Conservation (phyloP, 2,113 vertebrate species). For the Burhinus bistriatus region DNA sequence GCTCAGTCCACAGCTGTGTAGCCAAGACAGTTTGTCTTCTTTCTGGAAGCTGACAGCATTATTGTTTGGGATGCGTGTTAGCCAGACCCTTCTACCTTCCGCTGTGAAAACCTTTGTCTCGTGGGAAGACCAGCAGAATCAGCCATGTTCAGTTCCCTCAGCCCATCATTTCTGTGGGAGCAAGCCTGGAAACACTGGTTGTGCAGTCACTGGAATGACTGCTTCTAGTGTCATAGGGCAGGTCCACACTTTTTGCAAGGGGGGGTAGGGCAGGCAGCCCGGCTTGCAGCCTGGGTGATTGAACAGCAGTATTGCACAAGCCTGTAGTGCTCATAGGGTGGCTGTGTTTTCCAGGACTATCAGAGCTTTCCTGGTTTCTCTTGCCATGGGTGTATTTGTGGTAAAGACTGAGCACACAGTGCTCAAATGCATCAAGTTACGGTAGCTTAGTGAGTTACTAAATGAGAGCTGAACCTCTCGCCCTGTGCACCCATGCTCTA, state of each 20-base stretch:
- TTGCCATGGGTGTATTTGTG: neutral
- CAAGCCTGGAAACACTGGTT: neutral
- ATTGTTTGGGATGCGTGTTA: neutral
- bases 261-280: neutral
- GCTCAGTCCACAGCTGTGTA: neutral
- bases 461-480: neutral
- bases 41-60: neutral
- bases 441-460: neutral
- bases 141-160: neutral
- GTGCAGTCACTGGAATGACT: neutral
- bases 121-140: neutral
- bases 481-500: neutral
- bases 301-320: neutral
- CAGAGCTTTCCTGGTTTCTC: neutral
- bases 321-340: neutral
- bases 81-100: neutral
- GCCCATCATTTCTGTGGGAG: neutral
- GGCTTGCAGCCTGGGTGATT: fast-evolving
- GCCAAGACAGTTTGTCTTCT: neutral
- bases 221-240: neutral
- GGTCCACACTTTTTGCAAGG: neutral
- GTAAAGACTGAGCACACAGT: neutral
- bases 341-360: neutral
- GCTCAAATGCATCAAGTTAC: neutral
- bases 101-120: neutral